These are phyloP conservation scores for Hirtodrosophila trivittata DNA, from an alignment of 2,888 invertebrate genomes.

Conservation along the genomic window DNA sequence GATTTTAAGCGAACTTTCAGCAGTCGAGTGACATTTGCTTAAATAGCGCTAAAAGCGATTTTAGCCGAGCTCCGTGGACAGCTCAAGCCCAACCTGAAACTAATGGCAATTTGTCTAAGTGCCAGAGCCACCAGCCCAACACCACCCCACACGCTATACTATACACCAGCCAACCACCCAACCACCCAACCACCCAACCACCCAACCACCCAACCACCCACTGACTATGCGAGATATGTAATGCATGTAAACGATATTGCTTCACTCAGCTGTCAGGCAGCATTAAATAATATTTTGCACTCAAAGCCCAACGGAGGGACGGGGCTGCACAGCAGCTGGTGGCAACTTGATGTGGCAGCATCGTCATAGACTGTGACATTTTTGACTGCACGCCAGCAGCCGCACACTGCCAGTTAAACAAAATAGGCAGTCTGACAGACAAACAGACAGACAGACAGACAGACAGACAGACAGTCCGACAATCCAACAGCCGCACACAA, in stretches of 20 bases:
- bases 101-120: slow-evolving; percentile 71
- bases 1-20: background rate
- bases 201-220: background rate
- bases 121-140: slow-evolving; percentile 26
- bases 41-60: background rate
- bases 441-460: slow-evolving; percentile 3
- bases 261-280: slow-evolving; percentile 73
- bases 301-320: slow-evolving; percentile 26
- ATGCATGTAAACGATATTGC: slow-evolving; percentile 78
- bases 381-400: slow-evolving; percentile 69
- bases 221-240: slow-evolving; percentile 50
- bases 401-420: slow-evolving; percentile 17
- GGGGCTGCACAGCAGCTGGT: background rate
- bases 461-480: slow-evolving; percentile 2
- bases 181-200: background rate
- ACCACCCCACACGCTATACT: background rate
- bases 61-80: slow-evolving; percentile 1
- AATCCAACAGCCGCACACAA: slow-evolving; percentile 7
- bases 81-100: slow-evolving; percentile 43
- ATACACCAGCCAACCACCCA: too few species aligned
- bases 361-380: slow-evolving; percentile 65
- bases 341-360: slow-evolving; percentile 25
- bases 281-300: slow-evolving; percentile 76
- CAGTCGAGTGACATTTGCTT: background rate
- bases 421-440: slow-evolving; percentile 7